phyloP scores from a whole-genome alignment of 2,888 invertebrate species.

The Sthenelais limicola region DNA sequence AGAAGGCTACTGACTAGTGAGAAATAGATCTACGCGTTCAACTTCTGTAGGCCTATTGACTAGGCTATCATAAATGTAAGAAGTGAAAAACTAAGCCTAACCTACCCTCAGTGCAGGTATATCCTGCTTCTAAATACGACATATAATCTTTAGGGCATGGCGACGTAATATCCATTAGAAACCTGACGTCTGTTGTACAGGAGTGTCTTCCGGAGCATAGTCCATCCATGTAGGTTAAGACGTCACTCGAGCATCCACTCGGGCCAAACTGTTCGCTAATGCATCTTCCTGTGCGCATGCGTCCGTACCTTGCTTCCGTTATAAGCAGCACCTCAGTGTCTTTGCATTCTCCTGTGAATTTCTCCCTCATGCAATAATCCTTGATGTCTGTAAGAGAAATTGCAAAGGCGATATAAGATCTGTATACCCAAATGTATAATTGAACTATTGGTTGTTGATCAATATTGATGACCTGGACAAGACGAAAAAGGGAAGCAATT shows the following conservation, averaged over 20 bases:
- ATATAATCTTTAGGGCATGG: constrained; percentile 51
- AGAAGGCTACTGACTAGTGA: too few relatives aligned
- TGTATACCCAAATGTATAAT: too few relatives aligned
- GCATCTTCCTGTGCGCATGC: constrained; percentile 18
- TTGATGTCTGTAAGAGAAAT: constrained; percentile 14
- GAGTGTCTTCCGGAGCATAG: constrained; percentile 26
- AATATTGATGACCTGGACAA: too few relatives aligned
- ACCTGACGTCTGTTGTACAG: constrained; percentile 19
- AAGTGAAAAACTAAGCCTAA: too few relatives aligned
- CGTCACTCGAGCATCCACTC: constrained; percentile 26
- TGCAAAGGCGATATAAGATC: too few relatives aligned
- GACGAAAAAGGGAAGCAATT: too few relatives aligned
- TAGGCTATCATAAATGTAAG: too few relatives aligned
- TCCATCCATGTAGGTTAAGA: constrained; percentile 16
- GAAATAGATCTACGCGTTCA: too few relatives aligned
- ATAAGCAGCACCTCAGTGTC: constrained; percentile 5
- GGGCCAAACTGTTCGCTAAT: constrained; percentile 28
- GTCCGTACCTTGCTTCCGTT: constrained; percentile 11
- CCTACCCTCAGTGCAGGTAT: constrained; percentile 49
- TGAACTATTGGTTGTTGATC: too few relatives aligned
- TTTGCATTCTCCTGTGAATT: constrained; percentile 4
- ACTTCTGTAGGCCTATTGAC: too few relatives aligned
- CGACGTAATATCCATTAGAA: constrained; percentile 25
- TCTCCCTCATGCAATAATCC: constrained; percentile 29
- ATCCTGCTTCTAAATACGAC: constrained; percentile 46